Base-by-base conservation (phyloP, 2,888 invertebrate species). In the Cryptocephalus primarius region DNA sequence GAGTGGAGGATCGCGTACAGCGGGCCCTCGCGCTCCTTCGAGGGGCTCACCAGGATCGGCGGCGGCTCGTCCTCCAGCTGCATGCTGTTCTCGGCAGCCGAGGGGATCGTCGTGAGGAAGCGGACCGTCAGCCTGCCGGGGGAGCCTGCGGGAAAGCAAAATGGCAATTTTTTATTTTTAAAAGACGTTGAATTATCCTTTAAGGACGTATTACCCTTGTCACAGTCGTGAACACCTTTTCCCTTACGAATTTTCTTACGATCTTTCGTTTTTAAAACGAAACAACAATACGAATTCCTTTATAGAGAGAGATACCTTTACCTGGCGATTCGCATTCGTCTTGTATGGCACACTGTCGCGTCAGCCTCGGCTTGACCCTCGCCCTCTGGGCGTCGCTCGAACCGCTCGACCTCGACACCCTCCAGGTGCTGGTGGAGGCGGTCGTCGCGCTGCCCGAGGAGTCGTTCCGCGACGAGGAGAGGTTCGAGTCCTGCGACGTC, bases 401-500 rank as follows among this genome's bases (percentile, higher is more conserved):
- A 85, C 44, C 83, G 63, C 86, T 89, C 40, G 90, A 90, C 44
- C 91, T 76, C 9, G 91, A 90, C 61, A 90, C 80, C 50, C 91
- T 77, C 83, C 91, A 92, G 46, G 91, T 89, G 60, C 88, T 88
- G 12, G 92, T 92, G 60, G 88, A 88, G 31, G 89, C 90, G 1
- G 90, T 90, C 12, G 90, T 90, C 22, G 82, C 84, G 8, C 91
- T 90, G 1, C 89, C 89, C 0, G 89, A 89, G 10, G 91, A 92
- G 69, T 93, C 92, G 70, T 92, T 92, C 44, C 92, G 76, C 14
- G 91, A 91, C 59, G 87, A 89, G 41, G 89, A 90, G 55, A 92
- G 72, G 70, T 89, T 92, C 6, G 92, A 92, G 66, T 93, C 92
- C 68, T 92, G 91, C 9, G 89, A 90, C 0, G 91, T 88, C 71